Percentiles rank a stretch among this genome's conserved stretches.
Evolutionary conservation across 2,888 invertebrate genomes (phyloP).

Genomic region (Thymelicus sylvestris): DNA sequence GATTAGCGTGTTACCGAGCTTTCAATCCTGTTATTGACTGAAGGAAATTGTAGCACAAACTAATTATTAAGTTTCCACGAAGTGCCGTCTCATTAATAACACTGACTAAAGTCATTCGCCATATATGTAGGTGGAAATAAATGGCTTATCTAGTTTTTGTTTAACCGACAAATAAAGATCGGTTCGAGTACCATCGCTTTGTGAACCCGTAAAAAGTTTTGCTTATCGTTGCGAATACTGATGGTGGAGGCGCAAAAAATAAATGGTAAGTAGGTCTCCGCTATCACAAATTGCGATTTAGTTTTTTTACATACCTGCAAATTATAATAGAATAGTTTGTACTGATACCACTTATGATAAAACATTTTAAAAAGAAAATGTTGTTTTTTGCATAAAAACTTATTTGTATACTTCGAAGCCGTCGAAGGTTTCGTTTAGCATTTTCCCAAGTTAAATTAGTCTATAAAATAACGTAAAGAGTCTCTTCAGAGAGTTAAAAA

Average conservation of each 20-base stretch:
- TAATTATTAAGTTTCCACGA: conserved; percentile 74
- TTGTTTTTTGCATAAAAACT: neutral
- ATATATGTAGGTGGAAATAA: conserved; percentile 46
- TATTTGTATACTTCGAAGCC: no score
- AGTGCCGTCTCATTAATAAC: conserved; percentile 64
- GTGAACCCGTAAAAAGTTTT: conserved; percentile 19
- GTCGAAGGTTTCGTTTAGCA: neutral
- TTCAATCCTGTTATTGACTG: conserved; percentile 37
- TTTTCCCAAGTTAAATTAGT: conserved; percentile 1
- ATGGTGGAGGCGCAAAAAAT: conserved; percentile 10
- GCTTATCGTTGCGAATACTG: conserved; percentile 10
- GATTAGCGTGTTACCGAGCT: neutral
- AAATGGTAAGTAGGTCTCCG: neutral
- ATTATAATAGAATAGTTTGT: neutral
- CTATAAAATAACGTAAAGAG: conserved; percentile 2
- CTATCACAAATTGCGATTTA: neutral
- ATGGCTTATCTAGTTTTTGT: conserved; percentile 63
- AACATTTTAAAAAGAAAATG: neutral
- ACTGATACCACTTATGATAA: neutral
- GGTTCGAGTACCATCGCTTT: conserved; percentile 8
- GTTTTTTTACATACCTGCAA: neutral
- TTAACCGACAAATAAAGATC: conserved; percentile 20
- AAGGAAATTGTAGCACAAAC: conserved; percentile 67
- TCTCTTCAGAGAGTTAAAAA: neutral
- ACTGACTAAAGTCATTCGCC: conserved; percentile 56